Base-by-base conservation (phyloP, 2,888 invertebrate genomes). In the Nasonovia ribisnigri region DNA sequence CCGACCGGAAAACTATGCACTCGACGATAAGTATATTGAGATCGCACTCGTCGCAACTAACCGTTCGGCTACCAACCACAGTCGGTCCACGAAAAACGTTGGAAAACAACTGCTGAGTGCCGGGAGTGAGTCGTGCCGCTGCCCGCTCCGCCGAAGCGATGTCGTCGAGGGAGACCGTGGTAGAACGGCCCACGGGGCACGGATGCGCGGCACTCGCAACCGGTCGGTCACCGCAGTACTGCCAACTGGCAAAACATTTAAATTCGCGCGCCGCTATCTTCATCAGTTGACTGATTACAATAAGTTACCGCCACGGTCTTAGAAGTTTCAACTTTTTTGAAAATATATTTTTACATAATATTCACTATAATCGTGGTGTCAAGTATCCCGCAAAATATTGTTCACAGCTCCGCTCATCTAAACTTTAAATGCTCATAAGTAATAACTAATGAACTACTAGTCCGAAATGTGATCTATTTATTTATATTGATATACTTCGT, bases 211-310 rank as follows among this genome's bases (percentile, higher is more conserved):
- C 92, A 11, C 87, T 67, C 26, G 67, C 92, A 87, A 92, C 88
- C 92, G 89, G 92, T 84, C 67, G 84, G 54, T 46, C 26, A 24
- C 77, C 43, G 57, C 92, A 93, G 84, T 93, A 84, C 54, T 54
- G 89, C 92, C 92, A 93, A 90, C 46, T 11, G 46, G 26, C 46
- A 60, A 46, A n/a, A 67, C 20, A 42, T 77, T 36, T 77, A 77
- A 57, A 77, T 77, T 77, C 20, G 36, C 36, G 36, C 48, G 51
- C 46, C 36, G 36, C 54, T 48, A 54, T 57, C 57, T 26, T 43
- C 60, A 13, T 42, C 88, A 10, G 60, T 60, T 8, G 36, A 77
- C 36, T 20, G 16, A 77, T 36, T 77, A 36, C 51, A 54, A 54
- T 54, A 54, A 54, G 54, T 54, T 54, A 54, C 54, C 20, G 20